Base-by-base conservation (phyloP, 2,888 invertebrate genomes). In the Trileptium ribeirensis region DNA sequence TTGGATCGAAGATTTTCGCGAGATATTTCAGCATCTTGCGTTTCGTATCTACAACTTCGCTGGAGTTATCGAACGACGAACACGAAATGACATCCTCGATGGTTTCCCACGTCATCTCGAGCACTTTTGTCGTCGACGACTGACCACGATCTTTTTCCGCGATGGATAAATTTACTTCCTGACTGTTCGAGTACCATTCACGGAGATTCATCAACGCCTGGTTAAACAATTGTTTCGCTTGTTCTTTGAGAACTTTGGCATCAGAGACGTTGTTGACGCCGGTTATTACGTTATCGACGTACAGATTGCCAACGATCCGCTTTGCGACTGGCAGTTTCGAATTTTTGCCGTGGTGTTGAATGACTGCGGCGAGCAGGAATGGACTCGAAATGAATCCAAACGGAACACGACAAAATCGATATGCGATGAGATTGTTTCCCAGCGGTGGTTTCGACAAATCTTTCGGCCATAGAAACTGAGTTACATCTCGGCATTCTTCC, bases 101-200 rank as follows among this genome's bases (percentile, higher is more conserved):
- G n/a, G 83, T 78, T 51, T 81, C 67, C 85, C 85, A 85, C 2
- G 34, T 31, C 2, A 85, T 67, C 24, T 84, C 85, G 40, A 85
- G 67, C 24, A 79, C 82, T 40, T 83, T 70, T 33, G 24, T 24
- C 8, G 3, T 38, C 37, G 33, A 31, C 31, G 24, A 15, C 8
- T 37, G 36, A 2, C 29, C 80, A 8, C 34, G 77, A 81, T 81
- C 81, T 3, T 37, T 15, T 8, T 8, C 39, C 3, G 81, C 34
- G 1, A 81, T 19, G 2, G 24, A 3, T 34, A 81, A 34, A 29
- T 40, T 3, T 24, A 81, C 15, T 3, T 81, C 19, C 15, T 19
- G n/a, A 24, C 79, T 82, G 77, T 85, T 85, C 0, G 84, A 85
- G 2, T 24, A n/a, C 81, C 81, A 81, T 34, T 81, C 81, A 24